Evolutionary conservation across 2,797 vertebrate genomes (phyloP), one percentile per base, ranked within the genome.

Genomic region (Sebastes steindachneri): DNA sequence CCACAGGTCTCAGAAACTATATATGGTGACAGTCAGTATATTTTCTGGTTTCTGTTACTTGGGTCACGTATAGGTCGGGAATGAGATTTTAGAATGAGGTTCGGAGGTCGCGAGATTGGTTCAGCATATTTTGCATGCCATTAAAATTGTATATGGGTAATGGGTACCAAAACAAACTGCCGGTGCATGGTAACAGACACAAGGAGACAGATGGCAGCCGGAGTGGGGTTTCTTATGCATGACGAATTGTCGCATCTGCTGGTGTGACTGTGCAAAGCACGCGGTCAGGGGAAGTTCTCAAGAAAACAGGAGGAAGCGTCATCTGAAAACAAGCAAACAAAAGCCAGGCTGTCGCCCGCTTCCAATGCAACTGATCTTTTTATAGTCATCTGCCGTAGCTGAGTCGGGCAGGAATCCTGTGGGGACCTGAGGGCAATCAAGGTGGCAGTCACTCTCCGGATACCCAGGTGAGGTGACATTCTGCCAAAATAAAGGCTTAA

Each of bases 201-300:
- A 80, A 31, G 65, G 79, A 89, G 89, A 92, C 95, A 95, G 94
- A 95, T 95, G 94, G 94, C 90, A 80, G 86, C 60, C 70, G 48
- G 90, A 93, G 89, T 90, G 93, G 87, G 87, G 90, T 89, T 93
- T 90, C 92, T 94, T 92, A 90, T 92, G 94, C 93, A 91, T 92
- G 93, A 93, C 84, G 77, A 92, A 94, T 90, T 60, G 84, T 70
- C 71, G 86, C 92, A 92, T 94, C 93, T 94, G 94, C 85, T 86
- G 85, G 90, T 86, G 90, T 77, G 86, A 88, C 71, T 82, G 82
- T 69, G 85, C 77, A 66, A 85, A 68, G 86, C 84, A 73, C 9
- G 2, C 48, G 71, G 92, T 87, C 83, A 82, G 79, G 68, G 84
- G 66, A 88, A 81, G 82, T 89, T 88, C 86, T 89, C 79, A 77